Conservation (phyloP, 2,113 vertebrate genomes). For the Plestiodon gilberti region DNA sequence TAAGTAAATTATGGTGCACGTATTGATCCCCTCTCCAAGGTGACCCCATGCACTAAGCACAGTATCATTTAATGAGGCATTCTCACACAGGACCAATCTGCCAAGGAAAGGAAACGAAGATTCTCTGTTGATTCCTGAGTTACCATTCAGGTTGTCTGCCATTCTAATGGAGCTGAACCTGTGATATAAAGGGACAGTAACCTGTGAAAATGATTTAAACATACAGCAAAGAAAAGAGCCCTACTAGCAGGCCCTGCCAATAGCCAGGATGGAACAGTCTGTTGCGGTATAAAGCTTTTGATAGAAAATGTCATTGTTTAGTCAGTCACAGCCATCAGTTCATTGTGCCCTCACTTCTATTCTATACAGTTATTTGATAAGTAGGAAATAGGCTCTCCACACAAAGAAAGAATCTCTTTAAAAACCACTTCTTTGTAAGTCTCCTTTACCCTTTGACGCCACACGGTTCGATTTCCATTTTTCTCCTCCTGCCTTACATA, state of each 20-base stretch:
- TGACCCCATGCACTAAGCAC: not conserved
- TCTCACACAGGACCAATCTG: conserved; percentile 5
- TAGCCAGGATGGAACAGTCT: not conserved
- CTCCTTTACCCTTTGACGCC: not conserved
- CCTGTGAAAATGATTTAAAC: not conserved
- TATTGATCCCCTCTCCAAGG: not conserved
- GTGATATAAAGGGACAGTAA: not conserved
- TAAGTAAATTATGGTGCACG: not conserved
- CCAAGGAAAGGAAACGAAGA: rapidly evolving
- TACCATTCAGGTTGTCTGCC: not conserved
- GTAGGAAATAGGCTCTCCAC: not conserved
- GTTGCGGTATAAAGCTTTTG: rapidly evolving
- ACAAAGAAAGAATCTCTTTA: not conserved
- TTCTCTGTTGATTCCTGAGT: not conserved
- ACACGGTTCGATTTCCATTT: conserved; percentile 1
- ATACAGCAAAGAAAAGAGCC: not conserved
- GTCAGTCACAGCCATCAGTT: not conserved
- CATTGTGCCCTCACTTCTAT: not conserved
- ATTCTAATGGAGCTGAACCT: not conserved
- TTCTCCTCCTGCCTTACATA: conserved; percentile 30
- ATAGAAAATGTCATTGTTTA: not conserved
- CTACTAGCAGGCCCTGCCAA: not conserved
- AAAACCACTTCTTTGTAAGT: conserved; percentile 6
- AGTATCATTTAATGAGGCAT: not conserved
- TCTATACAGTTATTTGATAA: not conserved